Evolutionary conservation across 2,888 invertebrate genomes (phyloP).

Genomic region (Furcula furcula): DNA sequence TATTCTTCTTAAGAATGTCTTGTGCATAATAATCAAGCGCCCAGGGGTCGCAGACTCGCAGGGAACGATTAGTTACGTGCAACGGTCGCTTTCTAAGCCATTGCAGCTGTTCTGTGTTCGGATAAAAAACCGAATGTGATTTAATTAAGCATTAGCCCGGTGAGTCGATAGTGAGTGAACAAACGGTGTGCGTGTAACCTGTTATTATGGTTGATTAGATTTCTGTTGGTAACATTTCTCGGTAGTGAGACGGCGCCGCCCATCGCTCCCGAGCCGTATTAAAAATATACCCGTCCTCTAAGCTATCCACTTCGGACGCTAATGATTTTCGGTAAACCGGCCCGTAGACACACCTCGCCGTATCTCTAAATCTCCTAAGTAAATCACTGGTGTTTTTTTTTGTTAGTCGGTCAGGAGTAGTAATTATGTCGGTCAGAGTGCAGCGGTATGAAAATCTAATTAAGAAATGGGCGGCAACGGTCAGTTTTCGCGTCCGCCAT

Average conservation of each 20-base stretch:
- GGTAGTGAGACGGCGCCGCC: slow-evolving; percentile 77
- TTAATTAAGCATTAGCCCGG: slow-evolving; percentile 77
- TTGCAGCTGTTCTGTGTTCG: slow-evolving; percentile 61
- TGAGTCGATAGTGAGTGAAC: slow-evolving; percentile 73
- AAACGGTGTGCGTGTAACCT: slow-evolving; percentile 76
- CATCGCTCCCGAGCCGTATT: slow-evolving; percentile 78
- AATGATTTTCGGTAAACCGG: slow-evolving; percentile 81
- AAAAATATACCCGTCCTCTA: slow-evolving; percentile 77
- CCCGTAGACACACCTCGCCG: slow-evolving; percentile 68
- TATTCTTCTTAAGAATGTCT: slow-evolving; percentile 42
- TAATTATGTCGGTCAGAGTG: slow-evolving; percentile 81
- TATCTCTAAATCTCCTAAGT: slow-evolving; percentile 76
- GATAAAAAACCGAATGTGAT: slow-evolving; percentile 73
- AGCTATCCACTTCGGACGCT: slow-evolving; percentile 72
- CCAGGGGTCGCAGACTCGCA: slow-evolving; percentile 35
- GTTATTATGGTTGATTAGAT: slow-evolving; percentile 82
- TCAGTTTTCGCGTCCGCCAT: slow-evolving; percentile 61
- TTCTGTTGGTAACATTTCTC: slow-evolving; percentile 81
- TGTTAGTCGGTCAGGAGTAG: slow-evolving; percentile 74
- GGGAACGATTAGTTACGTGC: slow-evolving; percentile 41
- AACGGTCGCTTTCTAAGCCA: slow-evolving; percentile 36
- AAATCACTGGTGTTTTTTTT: slow-evolving; percentile 70
- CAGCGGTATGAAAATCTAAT: slow-evolving; percentile 78
- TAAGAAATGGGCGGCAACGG: slow-evolving; percentile 69
- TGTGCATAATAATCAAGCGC: slow-evolving; percentile 35